Evolutionary conservation across 2,797 vertebrate genomes (phyloP).

Genomic region (Tapera naevia): DNA sequence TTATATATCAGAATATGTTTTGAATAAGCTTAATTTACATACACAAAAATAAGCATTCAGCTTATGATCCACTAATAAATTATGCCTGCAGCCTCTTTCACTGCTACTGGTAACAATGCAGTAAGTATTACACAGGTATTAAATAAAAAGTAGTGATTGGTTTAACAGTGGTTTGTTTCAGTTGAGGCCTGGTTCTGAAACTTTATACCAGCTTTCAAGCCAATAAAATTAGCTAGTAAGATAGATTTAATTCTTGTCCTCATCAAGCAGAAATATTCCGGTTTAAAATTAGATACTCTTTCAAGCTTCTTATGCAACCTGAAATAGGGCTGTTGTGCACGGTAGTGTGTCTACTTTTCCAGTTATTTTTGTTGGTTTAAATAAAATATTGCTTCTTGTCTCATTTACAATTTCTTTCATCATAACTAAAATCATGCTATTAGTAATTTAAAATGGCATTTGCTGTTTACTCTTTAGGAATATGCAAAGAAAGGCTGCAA

Average conservation of each 20-base stretch:
- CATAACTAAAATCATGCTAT: not conserved
- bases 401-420: not conserved
- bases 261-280: not conserved
- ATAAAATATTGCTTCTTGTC: not conserved
- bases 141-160: not conserved
- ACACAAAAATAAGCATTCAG: not conserved
- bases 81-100: not conserved
- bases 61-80: not conserved
- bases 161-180: not conserved
- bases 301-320: not conserved
- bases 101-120: not conserved
- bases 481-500: not conserved
- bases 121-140: not conserved
- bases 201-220: not conserved
- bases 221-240: not conserved
- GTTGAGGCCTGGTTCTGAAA: not conserved
- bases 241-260: not conserved
- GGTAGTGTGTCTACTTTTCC: not conserved
- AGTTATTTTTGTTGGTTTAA: not conserved
- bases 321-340: not conserved
- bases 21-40: not conserved
- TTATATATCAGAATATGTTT: not conserved
- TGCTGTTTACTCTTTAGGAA: not conserved
- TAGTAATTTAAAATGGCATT: not conserved
- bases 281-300: not conserved